A percentile compares a stretch with the other conserved stretches of the same genome.
phyloP scores from a whole-genome alignment of 2,797 vertebrate species.

The Muraenolepis orangiensis region DNA sequence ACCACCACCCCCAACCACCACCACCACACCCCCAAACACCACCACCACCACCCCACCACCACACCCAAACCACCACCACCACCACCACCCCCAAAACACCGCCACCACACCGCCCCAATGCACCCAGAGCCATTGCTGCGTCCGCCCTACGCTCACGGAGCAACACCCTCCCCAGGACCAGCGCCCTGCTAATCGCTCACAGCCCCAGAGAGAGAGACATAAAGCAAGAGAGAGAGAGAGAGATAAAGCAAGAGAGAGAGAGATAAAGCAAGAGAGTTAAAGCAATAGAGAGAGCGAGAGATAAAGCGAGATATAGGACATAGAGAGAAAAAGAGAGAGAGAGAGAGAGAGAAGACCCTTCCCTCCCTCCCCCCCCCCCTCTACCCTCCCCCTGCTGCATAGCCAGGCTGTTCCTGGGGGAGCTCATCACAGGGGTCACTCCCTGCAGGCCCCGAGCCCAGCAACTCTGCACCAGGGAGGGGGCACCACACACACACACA shows the following conservation, averaged over 20 bases:
- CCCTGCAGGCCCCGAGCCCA: neutral
- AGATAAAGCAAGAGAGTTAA: too few relatives aligned
- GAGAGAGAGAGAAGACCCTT: too few relatives aligned
- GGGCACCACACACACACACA: conserved; percentile 10
- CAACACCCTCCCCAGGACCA: conserved; percentile 36
- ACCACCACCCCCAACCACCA: conserved; percentile 43
- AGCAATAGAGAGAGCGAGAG: neutral
- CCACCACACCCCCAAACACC: conserved; percentile 50
- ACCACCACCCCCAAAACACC: neutral
- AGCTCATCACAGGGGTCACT: conserved; percentile 81
- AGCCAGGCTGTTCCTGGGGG: conserved; percentile 74
- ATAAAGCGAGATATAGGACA: conserved; percentile 49
- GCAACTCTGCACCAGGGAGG: too few relatives aligned
- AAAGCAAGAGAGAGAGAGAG: too few relatives aligned
- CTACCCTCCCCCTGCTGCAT: conserved; percentile 38
- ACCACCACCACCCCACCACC: neutral
- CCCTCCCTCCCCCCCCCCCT: conserved; percentile 19
- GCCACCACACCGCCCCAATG: too few relatives aligned
- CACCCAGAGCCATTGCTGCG: too few relatives aligned
- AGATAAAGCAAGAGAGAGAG: neutral
- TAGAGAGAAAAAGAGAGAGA: too few relatives aligned
- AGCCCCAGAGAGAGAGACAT: conserved; percentile 8
- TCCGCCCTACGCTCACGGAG: neutral
- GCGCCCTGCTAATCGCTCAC: conserved; percentile 60
- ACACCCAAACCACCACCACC: too few relatives aligned